phyloP scores from a whole-genome alignment of 2,888 invertebrate species.

The Shargacucullia verbasci region DNA sequence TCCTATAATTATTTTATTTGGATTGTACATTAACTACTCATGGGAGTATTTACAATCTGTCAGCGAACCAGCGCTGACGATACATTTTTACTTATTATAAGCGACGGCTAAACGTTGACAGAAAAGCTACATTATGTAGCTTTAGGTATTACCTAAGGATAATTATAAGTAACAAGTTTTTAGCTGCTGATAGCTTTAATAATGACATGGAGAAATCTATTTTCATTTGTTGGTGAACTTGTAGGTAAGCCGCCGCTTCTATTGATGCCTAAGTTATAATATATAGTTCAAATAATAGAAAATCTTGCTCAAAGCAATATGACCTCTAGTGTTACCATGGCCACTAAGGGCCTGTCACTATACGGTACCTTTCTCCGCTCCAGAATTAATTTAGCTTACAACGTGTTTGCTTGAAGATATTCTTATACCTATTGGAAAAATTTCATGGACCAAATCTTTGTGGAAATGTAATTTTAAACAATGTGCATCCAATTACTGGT shows the following conservation, averaged over 20 bases:
- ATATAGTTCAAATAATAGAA: constrained; percentile 9
- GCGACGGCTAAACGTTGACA: constrained; percentile 3
- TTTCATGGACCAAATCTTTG: not conserved
- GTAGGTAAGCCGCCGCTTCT: constrained; percentile 1
- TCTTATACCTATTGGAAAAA: not conserved
- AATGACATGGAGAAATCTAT: no score
- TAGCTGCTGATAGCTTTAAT: no score
- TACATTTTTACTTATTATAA: not conserved
- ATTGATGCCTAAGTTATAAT: not conserved
- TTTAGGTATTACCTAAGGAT: no score
- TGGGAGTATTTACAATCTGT: constrained; percentile 11
- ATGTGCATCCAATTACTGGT: no score
- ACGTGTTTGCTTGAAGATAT: not conserved
- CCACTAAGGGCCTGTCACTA: no score
- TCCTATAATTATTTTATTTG: constrained; percentile 7
- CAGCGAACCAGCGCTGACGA: constrained; percentile 44
- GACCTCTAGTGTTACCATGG: constrained; percentile 33
- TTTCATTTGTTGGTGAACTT: no score
- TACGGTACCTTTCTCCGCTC: no score
- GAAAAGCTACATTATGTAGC: no score
- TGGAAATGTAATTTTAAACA: not conserved
- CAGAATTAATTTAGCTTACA: no score
- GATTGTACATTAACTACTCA: constrained; percentile 9
- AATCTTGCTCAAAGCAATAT: constrained; percentile 38
- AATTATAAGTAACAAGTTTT: no score